Evolutionary conservation across 2,797 vertebrate genomes (phyloP).

Genomic region (Choloepus didactylus): DNA sequence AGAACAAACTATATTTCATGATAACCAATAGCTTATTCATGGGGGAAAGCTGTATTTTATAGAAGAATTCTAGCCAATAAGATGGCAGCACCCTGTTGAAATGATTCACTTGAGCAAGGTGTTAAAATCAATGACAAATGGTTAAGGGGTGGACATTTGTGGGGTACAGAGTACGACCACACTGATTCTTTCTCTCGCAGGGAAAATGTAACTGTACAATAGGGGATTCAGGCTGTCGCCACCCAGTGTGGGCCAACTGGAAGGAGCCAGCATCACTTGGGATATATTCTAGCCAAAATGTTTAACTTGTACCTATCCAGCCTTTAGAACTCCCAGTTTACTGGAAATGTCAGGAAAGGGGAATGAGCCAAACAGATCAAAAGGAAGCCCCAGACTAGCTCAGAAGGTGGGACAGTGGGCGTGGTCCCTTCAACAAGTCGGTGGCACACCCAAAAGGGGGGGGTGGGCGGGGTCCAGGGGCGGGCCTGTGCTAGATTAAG

Average conservation of each 20-base stretch:
- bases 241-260: rapidly evolving
- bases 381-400: neutral
- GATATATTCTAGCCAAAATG: neutral
- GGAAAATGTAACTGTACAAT: rapidly evolving
- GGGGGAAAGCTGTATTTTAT: neutral
- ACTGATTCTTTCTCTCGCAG: neutral
- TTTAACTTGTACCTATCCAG: neutral
- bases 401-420: too few species aligned
- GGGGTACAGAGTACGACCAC: neutral
- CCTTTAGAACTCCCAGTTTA: neutral
- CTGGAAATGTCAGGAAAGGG: neutral
- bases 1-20: neutral
- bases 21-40: neutral
- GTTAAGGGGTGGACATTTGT: neutral
- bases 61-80: neutral
- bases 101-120: neutral
- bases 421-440: too few species aligned
- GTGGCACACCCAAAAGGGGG: rapidly evolving
- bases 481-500: neutral
- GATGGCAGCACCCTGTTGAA: neutral
- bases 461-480: rapidly evolving
- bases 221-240: neutral
- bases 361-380: neutral
- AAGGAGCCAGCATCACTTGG: neutral
- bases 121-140: neutral